Base-by-base conservation (phyloP, 2,113 vertebrate species). In the Sceloporus undulatus region DNA sequence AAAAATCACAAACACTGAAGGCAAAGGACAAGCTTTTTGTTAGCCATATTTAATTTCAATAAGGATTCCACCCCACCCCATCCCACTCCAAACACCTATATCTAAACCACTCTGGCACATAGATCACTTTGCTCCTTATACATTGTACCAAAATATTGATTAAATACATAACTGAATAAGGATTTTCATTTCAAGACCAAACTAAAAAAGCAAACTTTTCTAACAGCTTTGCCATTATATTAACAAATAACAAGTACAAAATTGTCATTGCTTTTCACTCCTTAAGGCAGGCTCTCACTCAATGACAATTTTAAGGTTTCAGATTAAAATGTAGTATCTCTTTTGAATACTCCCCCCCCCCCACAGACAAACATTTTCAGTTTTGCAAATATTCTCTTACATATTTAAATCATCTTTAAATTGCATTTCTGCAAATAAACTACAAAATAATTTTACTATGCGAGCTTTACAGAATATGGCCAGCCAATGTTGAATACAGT, bases 11-110 rank as follows among this genome's bases (percentile, higher is more conserved):
- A 29, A 90, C 65, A 71, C 29, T 8, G 21, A 65, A 83, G 38
- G 38, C 34, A 65, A 83, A 27, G 59, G 62, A 59, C 27, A 54
- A 84, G n/a, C 25, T 56, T 88, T 79, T 77, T 73, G 34, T 78
- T 68, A 84, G 81, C 62, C 62, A 77, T 62, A 83, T 90, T 86
- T 83, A 79, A 90, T 90, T 82, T 83, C 68, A 83, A 73, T 34
- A 83, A 86, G 65, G 74, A 90, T 27, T 27, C 7, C n/a, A n/a
- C 16, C 34, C 73, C 59, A 65, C 29, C 76, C 76, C 27, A 29
- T 71, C 79, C 70, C 59, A 40, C 25, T 82, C 84, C 88, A 79
- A 77, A 78, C 79, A 90, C 74, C 79, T 90, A 77, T 38, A 13
- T 78, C 38, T 90, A 83, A 90, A 71, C 40, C 85, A 83, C 27